Conservation (phyloP, 2,888 invertebrate genomes). For the Notodonta dromedarius region DNA sequence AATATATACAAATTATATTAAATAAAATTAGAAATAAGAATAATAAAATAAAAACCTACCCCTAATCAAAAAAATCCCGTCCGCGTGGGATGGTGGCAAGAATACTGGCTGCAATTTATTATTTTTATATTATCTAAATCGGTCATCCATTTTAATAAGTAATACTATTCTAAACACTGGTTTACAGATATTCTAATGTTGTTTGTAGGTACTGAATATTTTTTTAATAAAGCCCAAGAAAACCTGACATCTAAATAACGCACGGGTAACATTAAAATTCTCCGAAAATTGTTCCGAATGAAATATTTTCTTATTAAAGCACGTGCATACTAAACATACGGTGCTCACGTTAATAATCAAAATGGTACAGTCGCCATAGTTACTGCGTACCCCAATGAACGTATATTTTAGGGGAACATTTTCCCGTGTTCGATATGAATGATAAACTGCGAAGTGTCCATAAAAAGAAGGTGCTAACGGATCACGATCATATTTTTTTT, state of each 20-base stretch:
- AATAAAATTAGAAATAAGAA: too few species aligned
- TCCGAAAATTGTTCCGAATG: slow-evolving; percentile 18
- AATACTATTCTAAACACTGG: not conserved
- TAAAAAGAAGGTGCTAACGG: slow-evolving; percentile 52
- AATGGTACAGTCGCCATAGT: slow-evolving; percentile 35
- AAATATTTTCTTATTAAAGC: slow-evolving; percentile 27
- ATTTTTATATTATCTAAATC: too few species aligned
- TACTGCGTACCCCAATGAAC: slow-evolving; percentile 47
- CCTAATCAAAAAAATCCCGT: too few species aligned
- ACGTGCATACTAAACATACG: slow-evolving; percentile 12
- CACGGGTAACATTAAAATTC: slow-evolving; percentile 14
- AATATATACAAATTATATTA: too few species aligned
- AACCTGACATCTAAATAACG: slow-evolving; percentile 6
- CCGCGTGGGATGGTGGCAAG: too few species aligned
- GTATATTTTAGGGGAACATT: slow-evolving; percentile 52
- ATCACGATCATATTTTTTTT: slow-evolving; percentile 40
- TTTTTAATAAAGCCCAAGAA: not conserved
- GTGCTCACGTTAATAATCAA: slow-evolving; percentile 4
- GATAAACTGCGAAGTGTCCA: slow-evolving; percentile 49
- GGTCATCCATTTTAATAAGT: not conserved
- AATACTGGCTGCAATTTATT: too few species aligned
- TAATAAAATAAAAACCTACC: too few species aligned
- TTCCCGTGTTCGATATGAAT: slow-evolving; percentile 49
- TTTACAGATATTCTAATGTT: not conserved
- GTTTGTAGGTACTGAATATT: not conserved